Evolutionary conservation across 2,888 invertebrate species (phyloP).

Genomic region (Trypoxylon attenuatum): DNA sequence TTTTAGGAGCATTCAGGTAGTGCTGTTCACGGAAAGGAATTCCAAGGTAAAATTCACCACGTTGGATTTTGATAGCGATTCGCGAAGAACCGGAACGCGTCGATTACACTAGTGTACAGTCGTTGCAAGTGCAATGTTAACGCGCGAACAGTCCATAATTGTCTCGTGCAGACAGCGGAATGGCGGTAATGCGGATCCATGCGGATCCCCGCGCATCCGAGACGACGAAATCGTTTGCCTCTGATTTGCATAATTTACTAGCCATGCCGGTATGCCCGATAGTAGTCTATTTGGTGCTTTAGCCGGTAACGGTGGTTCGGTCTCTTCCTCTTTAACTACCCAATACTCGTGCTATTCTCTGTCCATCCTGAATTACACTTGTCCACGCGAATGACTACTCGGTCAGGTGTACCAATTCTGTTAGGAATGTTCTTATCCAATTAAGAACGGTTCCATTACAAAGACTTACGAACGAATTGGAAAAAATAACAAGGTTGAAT

Average conservation of each 20-base stretch:
- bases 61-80: no score
- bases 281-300: not conserved
- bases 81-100: slow-evolving; percentile 6
- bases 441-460: no score
- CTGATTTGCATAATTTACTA: slow-evolving; percentile 54
- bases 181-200: slow-evolving; percentile 11
- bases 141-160: slow-evolving; percentile 22
- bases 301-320: no score
- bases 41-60: no score
- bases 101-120: not conserved
- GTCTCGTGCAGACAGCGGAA: slow-evolving; percentile 17
- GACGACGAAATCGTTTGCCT: slow-evolving; percentile 44
- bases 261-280: not conserved
- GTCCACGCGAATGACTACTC: not conserved
- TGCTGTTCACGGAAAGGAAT: no score
- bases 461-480: no score
- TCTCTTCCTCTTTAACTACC: not conserved
- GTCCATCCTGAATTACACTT: not conserved
- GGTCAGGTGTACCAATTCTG: no score
- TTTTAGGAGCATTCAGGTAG: no score
- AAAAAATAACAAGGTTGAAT: no score
- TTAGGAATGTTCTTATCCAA: no score
- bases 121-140: not conserved
- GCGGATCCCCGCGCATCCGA: slow-evolving; percentile 14
- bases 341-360: not conserved